Conservation (phyloP, 1,140 invertebrate species). For the Pararge aegeria region DNA sequence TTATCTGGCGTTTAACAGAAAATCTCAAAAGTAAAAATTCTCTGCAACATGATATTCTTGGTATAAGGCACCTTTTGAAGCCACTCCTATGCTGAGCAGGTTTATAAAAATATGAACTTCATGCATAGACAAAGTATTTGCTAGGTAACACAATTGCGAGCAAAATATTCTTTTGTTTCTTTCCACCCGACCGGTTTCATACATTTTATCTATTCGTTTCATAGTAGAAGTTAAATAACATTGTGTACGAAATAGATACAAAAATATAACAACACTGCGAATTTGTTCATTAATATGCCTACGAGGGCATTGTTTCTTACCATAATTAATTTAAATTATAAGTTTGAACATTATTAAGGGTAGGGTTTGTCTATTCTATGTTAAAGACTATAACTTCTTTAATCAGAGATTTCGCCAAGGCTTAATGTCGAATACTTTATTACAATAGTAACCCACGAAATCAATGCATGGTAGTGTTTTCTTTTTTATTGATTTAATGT, state of each 20-base stretch:
- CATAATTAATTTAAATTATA: too few species aligned
- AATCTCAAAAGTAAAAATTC: background rate
- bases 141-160: slow-evolving; percentile 4
- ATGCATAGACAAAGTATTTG: slow-evolving; percentile 12
- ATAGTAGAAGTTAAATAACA: background rate
- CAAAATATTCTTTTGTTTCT: slow-evolving; percentile 4
- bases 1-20: background rate
- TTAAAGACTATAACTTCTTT: too few species aligned
- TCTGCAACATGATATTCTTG: background rate
- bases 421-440: too few species aligned
- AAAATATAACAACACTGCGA: background rate
- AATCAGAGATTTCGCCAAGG: too few species aligned
- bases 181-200: background rate
- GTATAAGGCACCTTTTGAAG: background rate
- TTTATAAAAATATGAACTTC: slow-evolving; percentile 10
- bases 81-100: background rate
- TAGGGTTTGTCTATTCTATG: too few species aligned
- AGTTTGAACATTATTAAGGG: too few species aligned
- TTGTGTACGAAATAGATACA: too few species aligned
- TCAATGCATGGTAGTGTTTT: too few species aligned
- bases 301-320: too few species aligned
- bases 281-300: too few species aligned
- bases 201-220: background rate
- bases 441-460: too few species aligned
- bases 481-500: too few species aligned